Evolutionary conservation across 92 coral and sea anemone genomes (phyloP).

Genomic region (Epizoanthus ramosus): DNA sequence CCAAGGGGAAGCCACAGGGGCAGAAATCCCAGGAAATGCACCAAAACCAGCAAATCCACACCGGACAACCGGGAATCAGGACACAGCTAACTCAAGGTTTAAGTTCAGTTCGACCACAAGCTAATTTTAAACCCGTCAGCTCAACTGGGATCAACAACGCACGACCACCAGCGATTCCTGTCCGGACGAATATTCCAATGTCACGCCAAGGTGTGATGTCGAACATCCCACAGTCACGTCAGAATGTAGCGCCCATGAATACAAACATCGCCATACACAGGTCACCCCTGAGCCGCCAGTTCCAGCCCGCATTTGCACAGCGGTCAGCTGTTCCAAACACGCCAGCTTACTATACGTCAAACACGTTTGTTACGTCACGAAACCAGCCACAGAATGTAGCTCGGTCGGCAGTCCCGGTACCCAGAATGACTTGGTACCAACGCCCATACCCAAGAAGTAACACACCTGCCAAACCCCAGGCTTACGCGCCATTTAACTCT

Average conservation of each 20-base stretch:
- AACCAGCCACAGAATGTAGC: conserved; percentile 6
- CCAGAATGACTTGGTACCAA: conserved; percentile 22
- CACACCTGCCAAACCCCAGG: conserved; percentile 7
- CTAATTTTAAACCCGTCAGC: background rate
- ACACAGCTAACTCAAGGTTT: background rate
- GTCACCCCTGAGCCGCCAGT: conserved; percentile 7
- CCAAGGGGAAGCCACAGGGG: background rate
- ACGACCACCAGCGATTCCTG: conserved; percentile 36
- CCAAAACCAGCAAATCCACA: background rate
- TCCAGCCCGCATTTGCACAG: background rate
- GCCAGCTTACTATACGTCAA: conserved; percentile 15
- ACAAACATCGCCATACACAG: background rate
- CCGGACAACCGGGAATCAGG: no score
- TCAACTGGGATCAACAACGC: conserved; percentile 5
- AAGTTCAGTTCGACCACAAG: background rate
- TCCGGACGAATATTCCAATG: conserved; percentile 23
- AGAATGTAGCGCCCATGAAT: background rate
- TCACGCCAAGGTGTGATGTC: background rate
- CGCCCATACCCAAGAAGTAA: conserved; percentile 28
- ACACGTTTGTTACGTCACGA: background rate
- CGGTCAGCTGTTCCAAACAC: conserved; percentile 25
- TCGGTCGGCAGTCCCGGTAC: conserved; percentile 26
- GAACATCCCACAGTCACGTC: background rate
- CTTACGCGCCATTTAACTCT: conserved; percentile 7
- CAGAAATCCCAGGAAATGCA: no score